phyloP scores from a whole-genome alignment of 2,113 vertebrate genomes.

The Strigops habroptila region DNA sequence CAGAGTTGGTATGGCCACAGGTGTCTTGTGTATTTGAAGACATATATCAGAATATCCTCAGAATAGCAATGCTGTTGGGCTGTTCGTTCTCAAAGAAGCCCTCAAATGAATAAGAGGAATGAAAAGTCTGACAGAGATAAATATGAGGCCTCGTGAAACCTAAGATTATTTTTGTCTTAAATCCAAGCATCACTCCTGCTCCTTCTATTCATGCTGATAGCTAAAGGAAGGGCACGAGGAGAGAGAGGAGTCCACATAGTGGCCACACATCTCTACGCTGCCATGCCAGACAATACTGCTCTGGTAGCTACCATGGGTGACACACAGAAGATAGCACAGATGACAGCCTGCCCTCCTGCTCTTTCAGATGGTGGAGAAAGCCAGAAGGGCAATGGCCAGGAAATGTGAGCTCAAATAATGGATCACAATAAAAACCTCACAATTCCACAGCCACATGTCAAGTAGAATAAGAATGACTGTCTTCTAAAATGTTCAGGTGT shows the following conservation, averaged over 20 bases:
- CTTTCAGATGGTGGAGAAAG: background rate
- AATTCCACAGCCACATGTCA: background rate
- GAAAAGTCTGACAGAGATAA: background rate
- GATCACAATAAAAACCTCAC: background rate
- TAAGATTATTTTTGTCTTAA: background rate
- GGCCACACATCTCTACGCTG: background rate
- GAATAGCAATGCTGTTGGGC: background rate
- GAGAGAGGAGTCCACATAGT: background rate
- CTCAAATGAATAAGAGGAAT: background rate
- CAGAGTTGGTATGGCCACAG: background rate
- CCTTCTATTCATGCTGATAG: background rate
- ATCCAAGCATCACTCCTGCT: background rate
- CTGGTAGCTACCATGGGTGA: background rate
- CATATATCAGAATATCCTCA: background rate
- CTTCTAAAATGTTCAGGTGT: background rate
- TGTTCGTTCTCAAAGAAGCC: background rate
- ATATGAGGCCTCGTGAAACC: background rate
- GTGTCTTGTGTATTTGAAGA: conserved; percentile 4
- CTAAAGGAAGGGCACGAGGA: background rate
- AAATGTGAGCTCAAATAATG: background rate
- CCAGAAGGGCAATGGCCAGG: background rate
- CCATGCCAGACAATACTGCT: background rate
- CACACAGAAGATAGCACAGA: fast-evolving
- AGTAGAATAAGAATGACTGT: background rate
- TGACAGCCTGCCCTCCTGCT: background rate